Evolutionary conservation across 2,113 vertebrate species (phyloP).

Genomic region (Actenoides lindsayi): DNA sequence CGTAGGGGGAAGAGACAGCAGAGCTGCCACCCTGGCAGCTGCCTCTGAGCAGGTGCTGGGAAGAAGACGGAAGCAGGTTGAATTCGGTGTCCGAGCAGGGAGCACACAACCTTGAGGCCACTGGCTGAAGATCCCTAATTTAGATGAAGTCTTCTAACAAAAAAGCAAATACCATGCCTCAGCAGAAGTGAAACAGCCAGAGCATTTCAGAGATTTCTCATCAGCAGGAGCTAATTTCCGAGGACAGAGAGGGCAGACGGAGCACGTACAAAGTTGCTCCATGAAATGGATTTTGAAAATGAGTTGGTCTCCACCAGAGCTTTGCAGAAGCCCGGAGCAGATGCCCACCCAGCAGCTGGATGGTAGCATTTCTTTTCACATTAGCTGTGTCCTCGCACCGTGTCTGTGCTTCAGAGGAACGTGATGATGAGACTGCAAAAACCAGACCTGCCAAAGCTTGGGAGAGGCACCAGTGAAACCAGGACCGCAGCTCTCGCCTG

Average conservation of each 20-base stretch:
- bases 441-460: rapidly evolving
- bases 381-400: rapidly evolving
- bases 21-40: not conserved
- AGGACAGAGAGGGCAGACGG: not conserved
- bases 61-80: rapidly evolving
- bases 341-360: not conserved
- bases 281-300: not conserved
- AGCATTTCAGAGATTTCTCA: not conserved
- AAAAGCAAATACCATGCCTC: not conserved
- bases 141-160: not conserved
- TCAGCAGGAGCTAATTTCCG: not conserved
- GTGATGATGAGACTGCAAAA: rapidly evolving
- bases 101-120: not conserved
- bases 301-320: rapidly evolving
- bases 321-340: not conserved
- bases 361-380: rapidly evolving
- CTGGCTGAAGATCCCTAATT: not conserved
- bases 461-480: rapidly evolving
- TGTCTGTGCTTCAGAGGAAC: not conserved
- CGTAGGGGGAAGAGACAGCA: rapidly evolving
- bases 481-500: not conserved
- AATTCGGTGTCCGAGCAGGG: rapidly evolving
- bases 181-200: not conserved
- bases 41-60: rapidly evolving
- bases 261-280: not conserved